Percentiles rank a stretch among this genome's conserved stretches.
Evolutionary conservation across 1,140 invertebrate genomes (phyloP).

Genomic region (Globodera ellingtonae): DNA sequence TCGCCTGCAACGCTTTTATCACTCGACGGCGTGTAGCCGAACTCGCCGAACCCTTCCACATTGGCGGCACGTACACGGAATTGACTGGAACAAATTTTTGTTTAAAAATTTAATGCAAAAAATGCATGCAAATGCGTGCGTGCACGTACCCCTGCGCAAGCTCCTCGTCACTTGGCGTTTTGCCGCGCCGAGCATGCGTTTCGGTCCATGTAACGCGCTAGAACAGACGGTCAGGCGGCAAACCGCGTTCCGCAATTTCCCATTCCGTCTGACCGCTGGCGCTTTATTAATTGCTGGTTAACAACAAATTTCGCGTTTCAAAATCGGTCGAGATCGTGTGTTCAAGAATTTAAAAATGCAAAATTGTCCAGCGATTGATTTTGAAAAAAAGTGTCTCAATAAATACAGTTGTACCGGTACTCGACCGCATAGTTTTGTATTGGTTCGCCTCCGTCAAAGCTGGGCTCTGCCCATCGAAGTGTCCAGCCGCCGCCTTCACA

Average conservation of each 20-base stretch:
- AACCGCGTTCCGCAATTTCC: slow-evolving; percentile 63
- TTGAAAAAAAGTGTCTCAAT: too few species aligned
- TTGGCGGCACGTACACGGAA: slow-evolving; percentile 63
- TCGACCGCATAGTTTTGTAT: slow-evolving; percentile 62
- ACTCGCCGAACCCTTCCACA: slow-evolving; percentile 61
- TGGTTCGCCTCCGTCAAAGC: slow-evolving; percentile 58
- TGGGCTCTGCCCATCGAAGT: slow-evolving; percentile 57
- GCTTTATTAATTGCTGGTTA: slow-evolving; percentile 36
- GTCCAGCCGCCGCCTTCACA: slow-evolving; percentile 56
- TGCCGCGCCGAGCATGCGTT: slow-evolving; percentile 30
- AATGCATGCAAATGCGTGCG: neutral
- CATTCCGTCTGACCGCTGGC: slow-evolving; percentile 58
- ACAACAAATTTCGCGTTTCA: neutral
- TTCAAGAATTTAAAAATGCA: neutral
- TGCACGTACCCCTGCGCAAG: slow-evolving; percentile 1
- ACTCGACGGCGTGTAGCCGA: slow-evolving; percentile 46
- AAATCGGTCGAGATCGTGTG: neutral
- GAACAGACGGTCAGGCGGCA: slow-evolving; percentile 46
- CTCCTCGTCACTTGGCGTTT: slow-evolving; percentile 18
- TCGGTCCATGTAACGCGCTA: slow-evolving; percentile 36
- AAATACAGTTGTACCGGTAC: too few species aligned
- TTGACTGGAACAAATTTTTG: slow-evolving; percentile 21
- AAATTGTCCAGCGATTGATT: too few species aligned
- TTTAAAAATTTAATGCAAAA: slow-evolving; percentile 15
- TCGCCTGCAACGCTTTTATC: neutral